Percentiles rank a stretch among this genome's conserved stretches.
Conservation (phyloP, 2,113 vertebrate species). For the Entomyzon cyanotis region DNA sequence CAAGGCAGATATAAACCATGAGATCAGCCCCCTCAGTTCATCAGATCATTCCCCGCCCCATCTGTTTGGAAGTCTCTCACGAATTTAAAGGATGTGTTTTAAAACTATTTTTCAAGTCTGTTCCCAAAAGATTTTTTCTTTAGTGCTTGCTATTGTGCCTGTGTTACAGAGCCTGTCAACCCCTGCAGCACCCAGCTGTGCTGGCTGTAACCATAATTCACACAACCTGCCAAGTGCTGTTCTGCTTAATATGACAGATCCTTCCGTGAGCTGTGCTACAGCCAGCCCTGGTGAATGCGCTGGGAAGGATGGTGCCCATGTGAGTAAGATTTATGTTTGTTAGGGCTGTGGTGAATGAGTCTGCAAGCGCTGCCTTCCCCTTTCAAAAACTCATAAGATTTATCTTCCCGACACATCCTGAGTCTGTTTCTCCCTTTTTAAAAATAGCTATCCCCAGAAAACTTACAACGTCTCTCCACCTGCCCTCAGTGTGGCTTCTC, state of each 20-base stretch:
- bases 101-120: neutral
- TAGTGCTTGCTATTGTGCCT: neutral
- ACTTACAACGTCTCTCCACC: neutral
- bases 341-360: slow-evolving; percentile 24
- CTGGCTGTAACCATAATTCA: slow-evolving; percentile 34
- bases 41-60: neutral
- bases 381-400: slow-evolving; percentile 15
- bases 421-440: neutral
- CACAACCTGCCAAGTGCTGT: slow-evolving; percentile 14
- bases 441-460: neutral
- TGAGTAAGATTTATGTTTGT: slow-evolving; percentile 27
- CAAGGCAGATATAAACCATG: neutral
- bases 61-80: neutral
- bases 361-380: neutral
- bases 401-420: neutral
- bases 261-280: neutral
- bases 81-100: neutral
- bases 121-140: neutral
- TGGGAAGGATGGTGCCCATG: slow-evolving; percentile 37
- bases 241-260: slow-evolving; percentile 40
- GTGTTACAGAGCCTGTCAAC: slow-evolving; percentile 27
- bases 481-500: neutral
- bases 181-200: slow-evolving; percentile 50
- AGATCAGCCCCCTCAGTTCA: neutral
- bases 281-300: neutral